phyloP scores from a whole-genome alignment of 2,888 invertebrate species.

The Spisula subtruncata region DNA sequence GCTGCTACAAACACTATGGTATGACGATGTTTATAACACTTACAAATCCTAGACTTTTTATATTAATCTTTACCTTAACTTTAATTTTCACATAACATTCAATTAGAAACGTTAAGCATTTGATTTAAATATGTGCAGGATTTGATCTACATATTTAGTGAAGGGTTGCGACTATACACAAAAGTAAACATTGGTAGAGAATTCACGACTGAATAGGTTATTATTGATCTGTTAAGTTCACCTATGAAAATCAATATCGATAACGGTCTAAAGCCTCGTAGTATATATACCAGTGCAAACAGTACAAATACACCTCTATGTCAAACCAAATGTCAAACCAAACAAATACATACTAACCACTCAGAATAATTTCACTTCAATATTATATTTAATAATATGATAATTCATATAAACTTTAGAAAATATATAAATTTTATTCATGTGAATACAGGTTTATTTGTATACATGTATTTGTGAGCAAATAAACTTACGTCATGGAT shows the following conservation, averaged over 20 bases:
- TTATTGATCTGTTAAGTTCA: conserved; percentile 40
- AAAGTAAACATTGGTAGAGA: conserved; percentile 27
- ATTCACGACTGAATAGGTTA: conserved; percentile 28
- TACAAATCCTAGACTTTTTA: background rate
- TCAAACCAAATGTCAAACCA: background rate
- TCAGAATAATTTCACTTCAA: conserved; percentile 12
- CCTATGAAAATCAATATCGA: conserved; percentile 35
- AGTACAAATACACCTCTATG: background rate
- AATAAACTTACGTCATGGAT: background rate
- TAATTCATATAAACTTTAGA: too few species aligned
- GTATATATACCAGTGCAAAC: background rate
- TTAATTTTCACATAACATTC: background rate
- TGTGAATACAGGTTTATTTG: background rate
- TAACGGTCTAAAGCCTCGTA: background rate
- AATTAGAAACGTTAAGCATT: background rate
- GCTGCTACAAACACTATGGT: background rate
- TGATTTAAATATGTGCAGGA: background rate
- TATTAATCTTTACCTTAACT: background rate
- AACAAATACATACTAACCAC: background rate
- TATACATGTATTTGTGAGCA: background rate
- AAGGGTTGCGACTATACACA: conserved; percentile 39
- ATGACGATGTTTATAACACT: background rate
- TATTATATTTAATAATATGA: background rate
- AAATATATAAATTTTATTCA: background rate
- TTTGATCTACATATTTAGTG: conserved; percentile 32